A percentile compares a stretch with the other conserved stretches of the same genome.
These are phyloP conservation scores for Andricus grossulariae DNA, from an alignment of 1,140 invertebrate genomes.

Conservation along the genomic window DNA sequence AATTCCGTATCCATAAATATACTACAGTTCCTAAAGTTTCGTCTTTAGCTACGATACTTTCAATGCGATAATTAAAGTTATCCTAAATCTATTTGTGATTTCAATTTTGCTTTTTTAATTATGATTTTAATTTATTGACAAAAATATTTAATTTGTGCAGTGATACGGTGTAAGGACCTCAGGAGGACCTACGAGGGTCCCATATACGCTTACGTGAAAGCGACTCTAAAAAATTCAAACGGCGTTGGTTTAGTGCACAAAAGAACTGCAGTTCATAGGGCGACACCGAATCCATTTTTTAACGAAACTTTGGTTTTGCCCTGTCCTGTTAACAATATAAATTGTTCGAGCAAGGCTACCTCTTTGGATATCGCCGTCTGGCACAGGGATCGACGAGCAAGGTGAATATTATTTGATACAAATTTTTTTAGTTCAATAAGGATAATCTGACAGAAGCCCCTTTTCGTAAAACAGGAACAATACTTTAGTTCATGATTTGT, in stretches of 20 bases:
- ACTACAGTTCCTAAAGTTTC: neutral
- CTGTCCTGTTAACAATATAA: constrained; percentile 64
- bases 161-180: constrained; percentile 74
- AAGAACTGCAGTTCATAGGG: constrained; percentile 74
- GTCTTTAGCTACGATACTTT: neutral
- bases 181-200: constrained; percentile 69
- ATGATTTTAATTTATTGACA: neutral
- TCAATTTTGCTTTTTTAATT: neutral
- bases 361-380: constrained; percentile 75
- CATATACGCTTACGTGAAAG: constrained; percentile 73
- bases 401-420: constrained; percentile 58
- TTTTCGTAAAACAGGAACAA: no score
- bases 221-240: constrained; percentile 66
- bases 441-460: no score
- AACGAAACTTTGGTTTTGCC: constrained; percentile 71
- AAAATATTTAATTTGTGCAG: constrained; percentile 52
- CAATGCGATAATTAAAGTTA: neutral
- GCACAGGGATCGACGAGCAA: constrained; percentile 74
- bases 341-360: constrained; percentile 63
- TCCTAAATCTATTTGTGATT: no score
- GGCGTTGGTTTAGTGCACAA: constrained; percentile 69
- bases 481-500: no score
- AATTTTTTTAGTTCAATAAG: constrained; percentile 7
- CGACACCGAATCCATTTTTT: constrained; percentile 73
- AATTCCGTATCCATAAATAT: neutral